phyloP scores from a whole-genome alignment of 2,888 invertebrate genomes.

The Cephus pygmeus region DNA sequence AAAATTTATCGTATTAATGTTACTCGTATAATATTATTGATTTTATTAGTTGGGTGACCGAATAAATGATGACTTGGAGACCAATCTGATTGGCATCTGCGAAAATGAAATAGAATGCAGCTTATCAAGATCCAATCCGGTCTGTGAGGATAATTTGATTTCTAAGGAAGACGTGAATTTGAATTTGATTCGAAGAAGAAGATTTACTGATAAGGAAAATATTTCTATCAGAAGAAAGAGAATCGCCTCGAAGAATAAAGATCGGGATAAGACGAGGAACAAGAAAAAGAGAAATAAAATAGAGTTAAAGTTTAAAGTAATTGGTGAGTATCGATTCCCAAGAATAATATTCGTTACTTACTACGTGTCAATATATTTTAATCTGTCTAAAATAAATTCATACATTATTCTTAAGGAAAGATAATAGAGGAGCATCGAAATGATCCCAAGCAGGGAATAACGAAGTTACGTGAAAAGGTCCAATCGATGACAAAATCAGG shows the following conservation, averaged over 20 bases:
- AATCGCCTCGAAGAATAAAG: constrained; percentile 47
- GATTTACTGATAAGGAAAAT: background rate
- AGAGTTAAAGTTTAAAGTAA: constrained; percentile 53
- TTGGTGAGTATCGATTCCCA: constrained; percentile 37
- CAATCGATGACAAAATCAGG: constrained; percentile 41
- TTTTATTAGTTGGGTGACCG: constrained; percentile 49
- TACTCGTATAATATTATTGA: background rate
- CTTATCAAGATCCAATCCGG: constrained; percentile 39
- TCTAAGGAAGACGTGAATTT: constrained; percentile 11
- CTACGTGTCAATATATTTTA: background rate
- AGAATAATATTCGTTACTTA: background rate
- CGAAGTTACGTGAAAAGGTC: constrained; percentile 46
- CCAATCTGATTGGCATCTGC: constrained; percentile 48
- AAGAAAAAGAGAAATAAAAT: constrained; percentile 43
- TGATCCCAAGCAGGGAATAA: constrained; percentile 45
- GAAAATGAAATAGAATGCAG: constrained; percentile 53
- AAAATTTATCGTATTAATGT: constrained; percentile 9
- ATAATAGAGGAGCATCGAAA: constrained; percentile 48
- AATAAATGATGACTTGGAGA: constrained; percentile 48
- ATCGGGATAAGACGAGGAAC: constrained; percentile 20
- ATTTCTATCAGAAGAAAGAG: constrained; percentile 30
- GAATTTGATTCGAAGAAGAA: constrained; percentile 1
- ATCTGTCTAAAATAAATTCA: background rate
- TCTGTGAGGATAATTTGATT: constrained; percentile 40
- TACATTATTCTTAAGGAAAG: constrained; percentile 42